Evolutionary conservation across 2,113 vertebrate species (phyloP), one percentile per base, ranked within the genome.

Genomic region (Callopanchax toddi): DNA sequence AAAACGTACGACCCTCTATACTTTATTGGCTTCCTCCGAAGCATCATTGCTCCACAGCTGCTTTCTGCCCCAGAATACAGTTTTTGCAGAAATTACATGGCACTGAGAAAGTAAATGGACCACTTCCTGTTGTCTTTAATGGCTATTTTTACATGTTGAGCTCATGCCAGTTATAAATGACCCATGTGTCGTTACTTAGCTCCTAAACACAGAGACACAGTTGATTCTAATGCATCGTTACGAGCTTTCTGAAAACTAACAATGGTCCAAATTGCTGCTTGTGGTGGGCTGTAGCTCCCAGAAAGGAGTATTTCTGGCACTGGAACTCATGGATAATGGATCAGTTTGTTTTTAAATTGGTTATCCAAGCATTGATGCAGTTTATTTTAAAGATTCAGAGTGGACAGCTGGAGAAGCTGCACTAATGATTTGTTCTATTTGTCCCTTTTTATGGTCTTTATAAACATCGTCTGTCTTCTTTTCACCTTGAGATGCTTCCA

Each of bases 341-440:
- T 63, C n/a, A 22, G 46, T 50, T 70, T 48, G 9, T 49, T 74
- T 68, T 50, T 44, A 57, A 70, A 40, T 2, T 44, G 42, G 18
- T 44, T 44, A 20, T 44, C 20, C 9, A 10, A 44, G n/a, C n/a
- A 10, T 9, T 10, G 10, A 20, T 6, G n/a, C 4, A 11, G 12
- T 10, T 20, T 44, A 20, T 32, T 6, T 32, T 7, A 32, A 4
- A n/a, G n/a, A n/a, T n/a, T n/a, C n/a, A n/a, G n/a, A n/a, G n/a
- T n/a, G n/a, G n/a, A n/a, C n/a, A n/a, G n/a, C n/a, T n/a, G n/a
- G n/a, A n/a, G n/a, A n/a, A n/a, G n/a, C n/a, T n/a, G n/a, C n/a
- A n/a, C n/a, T n/a, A n/a, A n/a, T n/a, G n/a, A n/a, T n/a, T n/a
- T n/a, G n/a, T n/a, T n/a, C n/a, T n/a, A n/a, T n/a, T n/a, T n/a